Evolutionary conservation across 2,113 vertebrate genomes (phyloP), one percentile per base, ranked within the genome.

Genomic region (Takifugu bimaculatus): DNA sequence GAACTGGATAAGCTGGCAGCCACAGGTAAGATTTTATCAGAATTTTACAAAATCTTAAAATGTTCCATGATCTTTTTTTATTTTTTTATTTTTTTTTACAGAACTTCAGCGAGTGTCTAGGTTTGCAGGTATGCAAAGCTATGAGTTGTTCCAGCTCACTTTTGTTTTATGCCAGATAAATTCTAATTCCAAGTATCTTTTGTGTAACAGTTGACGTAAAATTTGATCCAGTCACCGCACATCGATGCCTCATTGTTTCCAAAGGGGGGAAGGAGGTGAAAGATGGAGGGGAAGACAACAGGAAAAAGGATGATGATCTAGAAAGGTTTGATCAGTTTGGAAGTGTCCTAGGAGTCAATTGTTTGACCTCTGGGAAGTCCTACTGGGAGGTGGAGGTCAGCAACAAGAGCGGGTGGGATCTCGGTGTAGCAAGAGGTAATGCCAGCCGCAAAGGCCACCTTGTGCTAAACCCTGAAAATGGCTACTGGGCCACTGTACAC

Each of bases 321-420:
- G 50, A 60, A 29, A 85, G 86, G 56, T 91, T 88, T 5, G 77
- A 89, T 26, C 1, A 58, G 0, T 82, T 79, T 3, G 26, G 54
- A n/a, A 79, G 84, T 3, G 4, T 90, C n/a, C 54, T 91, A 55
- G 90, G 76, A 12, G 1, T 47, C 27, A 65, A 78, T 54, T 10
- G 5, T 0, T 55, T 90, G 27, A 60, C 2, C 9, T 58, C 63
- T 0, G 80, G 85, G 26, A 87, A 29, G 45, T 74, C 77, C 0
- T 91, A 86, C 68, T 91, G 90, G 90, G 87, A 88, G 59, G 88
- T 91, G 55, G 78, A 87, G 4, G 85, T 91, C 32, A 49, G 48
- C 13, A 61, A 77, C 48, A 90, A 87, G 71, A 56, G 39, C 0
- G 87, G 86, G 6, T 91, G 87, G 88, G 86, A 87, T 47, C 68